Evolutionary conservation across 2,113 vertebrate genomes (phyloP).

Genomic region (Bambusicola thoracicus): DNA sequence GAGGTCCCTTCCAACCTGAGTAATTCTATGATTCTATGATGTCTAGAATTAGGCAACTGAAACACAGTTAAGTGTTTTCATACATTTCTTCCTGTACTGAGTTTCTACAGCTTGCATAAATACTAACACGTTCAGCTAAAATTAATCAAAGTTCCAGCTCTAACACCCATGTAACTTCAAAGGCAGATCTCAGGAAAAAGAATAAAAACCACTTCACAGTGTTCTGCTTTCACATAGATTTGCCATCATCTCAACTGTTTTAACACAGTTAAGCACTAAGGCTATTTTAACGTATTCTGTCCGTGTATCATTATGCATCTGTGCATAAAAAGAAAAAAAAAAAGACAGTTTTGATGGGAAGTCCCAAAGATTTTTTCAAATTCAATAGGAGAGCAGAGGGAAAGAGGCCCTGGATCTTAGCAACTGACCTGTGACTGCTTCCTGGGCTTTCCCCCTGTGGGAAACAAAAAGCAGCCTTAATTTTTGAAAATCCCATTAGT

Average conservation of each 20-base stretch:
- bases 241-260: not conserved
- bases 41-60: not conserved
- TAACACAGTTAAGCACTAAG: not conserved
- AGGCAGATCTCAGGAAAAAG: not conserved
- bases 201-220: not conserved
- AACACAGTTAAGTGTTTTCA: not conserved
- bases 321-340: not conserved
- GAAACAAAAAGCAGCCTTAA: not conserved
- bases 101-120: not conserved
- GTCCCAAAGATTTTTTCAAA: not conserved
- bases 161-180: not conserved
- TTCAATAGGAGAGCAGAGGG: not conserved
- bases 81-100: not conserved
- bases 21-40: too few relatives aligned
- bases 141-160: not conserved
- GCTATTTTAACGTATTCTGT: not conserved
- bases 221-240: not conserved
- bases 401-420: not conserved
- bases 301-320: too few relatives aligned
- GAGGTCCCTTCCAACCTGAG: too few relatives aligned
- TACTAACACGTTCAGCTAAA: not conserved
- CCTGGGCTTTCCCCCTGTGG: slow-evolving; percentile 84
- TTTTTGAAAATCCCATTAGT: not conserved
- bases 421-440: slow-evolving; percentile 81
- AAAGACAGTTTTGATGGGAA: not conserved